Base-by-base conservation (phyloP, 2,113 vertebrate genomes). In the Lepus timidus region DNA sequence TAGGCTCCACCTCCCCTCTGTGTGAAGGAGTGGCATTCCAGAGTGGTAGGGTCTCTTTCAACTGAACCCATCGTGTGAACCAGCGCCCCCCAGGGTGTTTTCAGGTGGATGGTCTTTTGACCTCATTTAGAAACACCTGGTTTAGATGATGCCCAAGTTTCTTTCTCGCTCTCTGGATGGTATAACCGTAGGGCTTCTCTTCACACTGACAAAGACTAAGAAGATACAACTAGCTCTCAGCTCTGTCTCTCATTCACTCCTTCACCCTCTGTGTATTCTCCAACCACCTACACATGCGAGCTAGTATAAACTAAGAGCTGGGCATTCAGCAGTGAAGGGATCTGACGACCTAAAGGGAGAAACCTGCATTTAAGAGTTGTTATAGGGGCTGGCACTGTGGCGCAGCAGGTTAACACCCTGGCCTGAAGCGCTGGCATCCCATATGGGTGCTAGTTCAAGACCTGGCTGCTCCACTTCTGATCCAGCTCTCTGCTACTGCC, bases 171-270 rank as follows among this genome's bases (percentile, higher is more conserved):
- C 22, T 6, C 64, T 33, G 16, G 67, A 73, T 64, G 20, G 74
- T 74, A 83, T 95, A 95, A 86, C 88, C 82, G 92, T 33, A 89
- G 49, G 39, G 9, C 31, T 51, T 87, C 58, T 94, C n/a, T 44
- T 62, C 31, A 83, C 27, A 70, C 25, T 58, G 51, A 75, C 23
- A 93, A 75, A 86, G 39, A 85, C 33, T 64, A 86, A 78, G 65
- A 93, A 75, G 64, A 71, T 71, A 52, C 25, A 88, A 62, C 78
- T 31, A 86, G 79, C 84, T 88, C 55, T 68, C 58, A n/a, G 78
- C 55, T 73, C 39, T 39, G 0, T 13, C 51, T 85, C 61, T 52
- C 80, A 62, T 62, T 90, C 86, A 22, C 33, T 39, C 89, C 61
- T 58, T 61, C 76, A 58, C 81, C 70, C 65, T 51, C 4, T 68